Conservation (phyloP, 2,888 invertebrate species). For the Cryptus viduatorius region DNA sequence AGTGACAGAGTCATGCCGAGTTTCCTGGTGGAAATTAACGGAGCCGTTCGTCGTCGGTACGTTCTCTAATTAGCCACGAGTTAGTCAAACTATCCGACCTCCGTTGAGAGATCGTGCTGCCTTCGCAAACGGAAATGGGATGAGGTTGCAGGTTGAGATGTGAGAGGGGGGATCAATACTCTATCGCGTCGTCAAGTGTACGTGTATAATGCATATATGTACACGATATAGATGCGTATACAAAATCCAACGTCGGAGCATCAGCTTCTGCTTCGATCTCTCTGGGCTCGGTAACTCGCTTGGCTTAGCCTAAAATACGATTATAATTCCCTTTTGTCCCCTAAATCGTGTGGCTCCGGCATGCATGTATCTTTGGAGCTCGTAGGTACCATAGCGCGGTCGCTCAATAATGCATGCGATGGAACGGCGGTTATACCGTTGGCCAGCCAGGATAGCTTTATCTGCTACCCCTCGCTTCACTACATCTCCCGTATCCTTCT, state of each 20-base stretch:
- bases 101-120: slow-evolving; percentile 51
- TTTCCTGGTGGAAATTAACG: slow-evolving; percentile 73
- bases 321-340: slow-evolving; percentile 78
- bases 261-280: slow-evolving; percentile 58
- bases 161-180: slow-evolving; percentile 50
- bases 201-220: neutral
- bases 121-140: slow-evolving; percentile 31
- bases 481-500: slow-evolving; percentile 49
- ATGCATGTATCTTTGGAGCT: slow-evolving; percentile 66
- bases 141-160: neutral
- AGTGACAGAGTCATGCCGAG: slow-evolving; percentile 31
- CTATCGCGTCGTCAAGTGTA: slow-evolving; percentile 55
- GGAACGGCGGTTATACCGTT: slow-evolving; percentile 68
- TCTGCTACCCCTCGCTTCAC: slow-evolving; percentile 69
- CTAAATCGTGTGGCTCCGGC: slow-evolving; percentile 68
- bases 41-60: slow-evolving; percentile 44
- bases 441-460: slow-evolving; percentile 66
- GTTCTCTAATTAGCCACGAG: slow-evolving; percentile 67
- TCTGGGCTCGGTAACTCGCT: slow-evolving; percentile 50
- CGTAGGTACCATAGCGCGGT: slow-evolving; percentile 53
- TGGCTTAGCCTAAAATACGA: slow-evolving; percentile 75
- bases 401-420: slow-evolving; percentile 76
- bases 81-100: slow-evolving; percentile 64
- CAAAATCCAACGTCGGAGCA: slow-evolving; percentile 70
- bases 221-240: slow-evolving; percentile 35